Percentiles rank a stretch among this genome's conserved stretches.
Conservation (phyloP, 2,888 invertebrate species). For the Synergus japonicus region DNA sequence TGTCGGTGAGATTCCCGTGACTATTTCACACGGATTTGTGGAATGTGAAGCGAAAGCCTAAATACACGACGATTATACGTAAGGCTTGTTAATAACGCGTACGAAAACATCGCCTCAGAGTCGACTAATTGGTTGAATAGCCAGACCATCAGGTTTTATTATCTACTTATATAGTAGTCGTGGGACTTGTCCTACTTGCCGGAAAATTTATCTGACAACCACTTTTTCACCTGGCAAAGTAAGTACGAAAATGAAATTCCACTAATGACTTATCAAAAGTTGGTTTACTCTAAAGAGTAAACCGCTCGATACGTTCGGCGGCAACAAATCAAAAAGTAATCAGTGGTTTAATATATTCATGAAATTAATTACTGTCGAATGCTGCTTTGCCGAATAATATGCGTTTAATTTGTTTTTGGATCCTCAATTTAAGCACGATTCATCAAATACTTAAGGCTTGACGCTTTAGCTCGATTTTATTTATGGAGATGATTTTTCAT, state of each 20-base stretch:
- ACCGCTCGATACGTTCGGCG: background rate
- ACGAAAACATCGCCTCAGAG: slow-evolving; percentile 9
- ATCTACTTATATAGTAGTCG: background rate
- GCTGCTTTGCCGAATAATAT: slow-evolving; percentile 19
- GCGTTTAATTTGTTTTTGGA: slow-evolving; percentile 21
- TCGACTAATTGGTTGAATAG: slow-evolving; percentile 30
- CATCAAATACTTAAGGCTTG: background rate
- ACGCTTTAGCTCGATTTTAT: background rate
- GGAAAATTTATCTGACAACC: slow-evolving; percentile 24
- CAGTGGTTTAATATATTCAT: slow-evolving; percentile 22
- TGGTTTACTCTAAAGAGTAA: background rate
- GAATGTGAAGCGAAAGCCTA: background rate
- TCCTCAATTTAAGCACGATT: slow-evolving; percentile 12
- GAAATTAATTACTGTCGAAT: slow-evolving; percentile 28
- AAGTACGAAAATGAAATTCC: background rate
- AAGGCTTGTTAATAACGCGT: slow-evolving; percentile 16
- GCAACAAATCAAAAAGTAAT: slow-evolving; percentile 37
- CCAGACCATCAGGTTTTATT: background rate
- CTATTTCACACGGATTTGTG: slow-evolving; percentile 7
- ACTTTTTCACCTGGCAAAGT: background rate
- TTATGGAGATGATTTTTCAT: background rate
- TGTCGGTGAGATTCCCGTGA: background rate
- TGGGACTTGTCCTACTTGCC: slow-evolving; percentile 30
- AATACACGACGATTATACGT: background rate
- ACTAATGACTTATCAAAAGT: slow-evolving; percentile 18